These are phyloP conservation scores for Cichladusa arquata DNA, from an alignment of 2,113 vertebrate species.

Conservation along the genomic window DNA sequence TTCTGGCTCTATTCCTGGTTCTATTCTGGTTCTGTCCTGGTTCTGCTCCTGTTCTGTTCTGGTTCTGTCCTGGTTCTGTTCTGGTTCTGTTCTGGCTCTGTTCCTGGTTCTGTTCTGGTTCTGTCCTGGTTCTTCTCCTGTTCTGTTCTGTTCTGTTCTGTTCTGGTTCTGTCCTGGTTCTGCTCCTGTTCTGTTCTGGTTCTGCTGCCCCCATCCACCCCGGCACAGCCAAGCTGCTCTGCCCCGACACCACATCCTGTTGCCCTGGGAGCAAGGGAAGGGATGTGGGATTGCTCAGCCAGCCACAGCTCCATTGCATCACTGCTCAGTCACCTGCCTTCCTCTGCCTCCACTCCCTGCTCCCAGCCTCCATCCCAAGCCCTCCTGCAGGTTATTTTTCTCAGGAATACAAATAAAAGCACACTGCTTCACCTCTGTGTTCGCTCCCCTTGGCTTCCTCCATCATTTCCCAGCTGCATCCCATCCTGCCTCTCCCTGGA, in stretches of 20 bases:
- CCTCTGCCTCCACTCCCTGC: background rate
- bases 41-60: background rate
- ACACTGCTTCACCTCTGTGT: background rate
- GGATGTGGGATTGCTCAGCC: background rate
- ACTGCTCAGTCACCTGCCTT: background rate
- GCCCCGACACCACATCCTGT: background rate
- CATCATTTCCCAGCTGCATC: background rate
- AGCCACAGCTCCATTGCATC: fast-evolving
- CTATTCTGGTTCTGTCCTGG: too few relatives aligned
- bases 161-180: background rate
- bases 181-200: too few relatives aligned
- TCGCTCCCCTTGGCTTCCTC: background rate
- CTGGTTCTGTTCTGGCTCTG: too few relatives aligned
- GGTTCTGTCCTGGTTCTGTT: background rate
- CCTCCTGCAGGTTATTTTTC: background rate
- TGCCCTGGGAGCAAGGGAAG: background rate
- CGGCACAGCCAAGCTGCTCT: background rate
- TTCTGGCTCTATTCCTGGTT: background rate
- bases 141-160: too few relatives aligned
- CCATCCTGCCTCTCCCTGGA: background rate
- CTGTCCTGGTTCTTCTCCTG: background rate
- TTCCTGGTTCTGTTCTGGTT: background rate
- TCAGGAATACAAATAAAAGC: background rate
- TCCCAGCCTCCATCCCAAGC: background rate
- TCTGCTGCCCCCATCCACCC: background rate